A percentile compares a stretch with the other conserved stretches of the same genome.
These are phyloP conservation scores for Phylloscopus trochilus DNA, from an alignment of 2,113 vertebrate genomes.

Conservation along the genomic window DNA sequence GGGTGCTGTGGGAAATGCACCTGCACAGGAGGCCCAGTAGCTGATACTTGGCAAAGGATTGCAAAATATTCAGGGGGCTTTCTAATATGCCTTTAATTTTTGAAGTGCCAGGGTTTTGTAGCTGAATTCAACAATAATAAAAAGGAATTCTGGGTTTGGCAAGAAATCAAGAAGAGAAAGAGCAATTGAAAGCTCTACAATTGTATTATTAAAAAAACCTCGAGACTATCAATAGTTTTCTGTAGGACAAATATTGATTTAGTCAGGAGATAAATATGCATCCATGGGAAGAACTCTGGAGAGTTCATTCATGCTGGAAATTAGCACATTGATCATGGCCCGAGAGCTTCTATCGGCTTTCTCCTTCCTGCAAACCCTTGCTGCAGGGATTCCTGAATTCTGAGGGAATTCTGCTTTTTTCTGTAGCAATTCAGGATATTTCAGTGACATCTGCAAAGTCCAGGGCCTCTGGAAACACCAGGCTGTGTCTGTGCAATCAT, in stretches of 20 bases:
- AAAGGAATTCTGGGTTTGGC: background rate
- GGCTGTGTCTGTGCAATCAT: background rate
- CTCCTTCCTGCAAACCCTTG: background rate
- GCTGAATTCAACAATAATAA: background rate
- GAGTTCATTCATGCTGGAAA: slow-evolving; percentile 23
- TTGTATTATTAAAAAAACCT: background rate
- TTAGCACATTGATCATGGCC: background rate
- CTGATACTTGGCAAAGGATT: background rate
- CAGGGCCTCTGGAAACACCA: background rate
- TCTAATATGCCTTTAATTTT: background rate
- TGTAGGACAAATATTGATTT: background rate
- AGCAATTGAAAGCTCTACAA: background rate
- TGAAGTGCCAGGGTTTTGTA: background rate
- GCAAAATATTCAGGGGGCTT: background rate
- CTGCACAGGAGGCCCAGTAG: background rate
- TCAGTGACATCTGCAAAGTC: background rate
- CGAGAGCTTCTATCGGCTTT: background rate
- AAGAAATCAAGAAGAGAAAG: background rate
- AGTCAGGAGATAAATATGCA: slow-evolving; percentile 12
- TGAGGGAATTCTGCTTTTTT: background rate
- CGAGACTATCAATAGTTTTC: background rate
- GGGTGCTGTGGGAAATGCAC: background rate
- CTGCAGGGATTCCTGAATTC: background rate
- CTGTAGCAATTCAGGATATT: background rate
- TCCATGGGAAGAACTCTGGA: background rate